Evolutionary conservation across 2,797 vertebrate genomes (phyloP).

Genomic region (Myoxocephalus aenaeus): DNA sequence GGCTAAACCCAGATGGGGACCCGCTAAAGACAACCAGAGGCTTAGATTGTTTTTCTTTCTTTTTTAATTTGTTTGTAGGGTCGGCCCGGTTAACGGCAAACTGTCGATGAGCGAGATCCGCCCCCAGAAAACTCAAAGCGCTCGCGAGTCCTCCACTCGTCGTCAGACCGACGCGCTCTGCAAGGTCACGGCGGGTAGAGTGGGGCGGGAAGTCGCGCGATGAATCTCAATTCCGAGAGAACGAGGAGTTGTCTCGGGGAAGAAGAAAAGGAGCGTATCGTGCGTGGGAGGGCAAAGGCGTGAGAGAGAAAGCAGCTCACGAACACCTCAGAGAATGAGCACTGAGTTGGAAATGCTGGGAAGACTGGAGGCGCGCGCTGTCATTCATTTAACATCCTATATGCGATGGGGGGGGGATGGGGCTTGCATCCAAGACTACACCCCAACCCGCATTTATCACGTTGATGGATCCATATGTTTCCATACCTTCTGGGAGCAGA

Average conservation of each 20-base stretch:
- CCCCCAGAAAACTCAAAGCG: slow-evolving; percentile 57
- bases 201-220: background rate
- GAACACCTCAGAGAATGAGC: slow-evolving; percentile 29
- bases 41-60: slow-evolving; percentile 39
- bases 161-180: slow-evolving; percentile 26
- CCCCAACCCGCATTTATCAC: background rate
- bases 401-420: background rate
- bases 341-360: slow-evolving; percentile 12
- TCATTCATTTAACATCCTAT: background rate
- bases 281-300: slow-evolving; percentile 29
- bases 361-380: background rate
- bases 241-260: slow-evolving; percentile 33
- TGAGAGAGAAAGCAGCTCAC: slow-evolving; percentile 17
- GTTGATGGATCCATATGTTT: background rate
- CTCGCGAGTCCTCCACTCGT: slow-evolving; percentile 37
- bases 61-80: slow-evolving; percentile 23
- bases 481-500: background rate
- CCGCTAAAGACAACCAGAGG: slow-evolving; percentile 46
- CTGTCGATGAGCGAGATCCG: slow-evolving; percentile 45
- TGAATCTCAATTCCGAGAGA: slow-evolving; percentile 36
- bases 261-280: slow-evolving; percentile 18
- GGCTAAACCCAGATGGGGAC: slow-evolving; percentile 35
- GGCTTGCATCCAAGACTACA: background rate
- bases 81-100: slow-evolving; percentile 43
- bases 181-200: slow-evolving; percentile 2